A percentile compares a stretch with the other conserved stretches of the same genome.
Conservation (phyloP, 2,797 vertebrate genomes). For the Myotis myotis region DNA sequence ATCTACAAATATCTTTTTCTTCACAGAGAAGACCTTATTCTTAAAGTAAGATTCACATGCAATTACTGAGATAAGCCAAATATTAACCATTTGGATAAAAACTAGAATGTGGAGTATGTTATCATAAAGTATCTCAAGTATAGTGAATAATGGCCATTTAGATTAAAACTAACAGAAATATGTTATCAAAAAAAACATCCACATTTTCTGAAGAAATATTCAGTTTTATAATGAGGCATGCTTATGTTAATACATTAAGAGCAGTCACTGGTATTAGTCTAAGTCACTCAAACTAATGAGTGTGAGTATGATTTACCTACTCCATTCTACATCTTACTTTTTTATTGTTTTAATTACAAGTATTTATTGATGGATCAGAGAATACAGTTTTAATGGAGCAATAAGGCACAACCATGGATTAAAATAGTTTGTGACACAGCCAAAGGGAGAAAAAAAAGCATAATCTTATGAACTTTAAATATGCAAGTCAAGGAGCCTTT, state of each 20-base stretch:
- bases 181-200: background rate
- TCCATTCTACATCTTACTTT: background rate
- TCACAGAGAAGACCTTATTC: background rate
- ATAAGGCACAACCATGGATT: slow-evolving; percentile 85
- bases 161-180: background rate
- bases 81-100: background rate
- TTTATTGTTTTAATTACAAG: slow-evolving; percentile 68
- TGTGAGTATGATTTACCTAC: background rate
- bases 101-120: background rate
- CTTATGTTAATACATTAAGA: background rate
- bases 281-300: background rate
- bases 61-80: background rate
- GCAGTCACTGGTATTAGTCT: background rate
- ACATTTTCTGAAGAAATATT: background rate
- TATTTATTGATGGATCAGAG: slow-evolving; percentile 84
- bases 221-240: background rate
- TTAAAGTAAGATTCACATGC: background rate
- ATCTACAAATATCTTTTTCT: background rate
- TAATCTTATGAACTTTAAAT: slow-evolving; percentile 66
- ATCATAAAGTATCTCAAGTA: background rate
- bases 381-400: slow-evolving; percentile 82
- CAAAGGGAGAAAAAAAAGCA: slow-evolving; percentile 60
- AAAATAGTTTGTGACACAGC: slow-evolving; percentile 78
- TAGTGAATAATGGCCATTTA: background rate
- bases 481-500: slow-evolving; percentile 74